Conservation (phyloP, 2,113 vertebrate species). For the Rissa tridactyla region DNA sequence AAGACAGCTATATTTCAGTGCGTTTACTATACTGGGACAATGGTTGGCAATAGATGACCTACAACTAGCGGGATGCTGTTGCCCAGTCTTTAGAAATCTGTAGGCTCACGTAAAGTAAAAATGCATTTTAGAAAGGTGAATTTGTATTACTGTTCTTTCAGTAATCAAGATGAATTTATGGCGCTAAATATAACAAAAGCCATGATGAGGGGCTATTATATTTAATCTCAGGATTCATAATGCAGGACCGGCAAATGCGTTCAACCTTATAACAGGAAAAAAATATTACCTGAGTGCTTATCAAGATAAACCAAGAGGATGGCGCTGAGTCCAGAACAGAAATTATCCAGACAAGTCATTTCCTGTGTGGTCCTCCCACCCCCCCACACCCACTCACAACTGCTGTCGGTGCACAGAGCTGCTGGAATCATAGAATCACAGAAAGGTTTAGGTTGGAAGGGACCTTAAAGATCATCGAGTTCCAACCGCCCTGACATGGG, state of each 20-base stretch:
- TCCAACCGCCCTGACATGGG: background rate
- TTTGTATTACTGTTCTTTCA: background rate
- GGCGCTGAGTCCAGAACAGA: background rate
- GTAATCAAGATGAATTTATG: background rate
- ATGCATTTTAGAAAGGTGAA: background rate
- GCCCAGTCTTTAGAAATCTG: background rate
- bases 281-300: background rate
- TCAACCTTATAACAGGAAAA: background rate
- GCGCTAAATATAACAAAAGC: background rate
- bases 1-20: background rate
- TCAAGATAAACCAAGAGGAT: background rate
- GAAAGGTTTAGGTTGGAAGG: background rate
- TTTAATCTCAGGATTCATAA: background rate
- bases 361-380: background rate
- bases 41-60: background rate
- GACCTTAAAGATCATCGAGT: background rate
- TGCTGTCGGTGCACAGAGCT: background rate
- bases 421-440: background rate
- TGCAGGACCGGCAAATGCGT: background rate
- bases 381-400: background rate
- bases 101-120: background rate
- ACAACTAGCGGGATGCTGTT: background rate
- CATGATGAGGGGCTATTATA: background rate
- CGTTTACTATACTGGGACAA: background rate
- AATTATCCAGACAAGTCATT: background rate